Percentiles rank a stretch among this genome's conserved stretches.
phyloP scores from a whole-genome alignment of 2,888 invertebrate genomes.

The Crossocerus cetratus region DNA sequence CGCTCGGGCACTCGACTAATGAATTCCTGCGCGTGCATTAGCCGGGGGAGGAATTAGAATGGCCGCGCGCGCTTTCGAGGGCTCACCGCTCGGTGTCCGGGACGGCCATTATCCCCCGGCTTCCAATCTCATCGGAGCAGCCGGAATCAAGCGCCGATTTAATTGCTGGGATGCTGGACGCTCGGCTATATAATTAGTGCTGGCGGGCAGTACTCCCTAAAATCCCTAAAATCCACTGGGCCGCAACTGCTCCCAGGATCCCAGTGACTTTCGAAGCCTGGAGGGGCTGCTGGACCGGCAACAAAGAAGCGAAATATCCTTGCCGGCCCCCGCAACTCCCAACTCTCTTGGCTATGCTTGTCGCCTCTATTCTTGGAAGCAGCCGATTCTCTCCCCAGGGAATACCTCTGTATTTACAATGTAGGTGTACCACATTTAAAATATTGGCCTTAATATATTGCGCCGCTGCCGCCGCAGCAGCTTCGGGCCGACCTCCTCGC shows the following conservation, averaged over 20 bases:
- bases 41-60: background rate
- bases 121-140: background rate
- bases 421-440: conserved; percentile 71
- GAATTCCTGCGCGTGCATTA: background rate
- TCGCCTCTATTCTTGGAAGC: conserved; percentile 70
- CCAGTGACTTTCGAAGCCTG: background rate
- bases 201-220: too few relatives aligned
- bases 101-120: background rate
- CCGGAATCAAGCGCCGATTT: too few relatives aligned
- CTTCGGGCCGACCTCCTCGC: conserved; percentile 28
- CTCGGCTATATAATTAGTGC: too few relatives aligned
- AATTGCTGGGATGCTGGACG: too few relatives aligned
- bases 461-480: conserved; percentile 34
- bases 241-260: background rate
- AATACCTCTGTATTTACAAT: conserved; percentile 71
- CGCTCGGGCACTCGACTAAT: background rate
- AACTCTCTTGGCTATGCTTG: background rate
- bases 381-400: conserved; percentile 48
- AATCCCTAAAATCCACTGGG: too few relatives aligned
- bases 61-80: background rate
- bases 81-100: too few relatives aligned
- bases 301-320: background rate
- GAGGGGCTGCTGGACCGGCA: background rate
- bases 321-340: background rate
- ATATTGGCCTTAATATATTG: conserved; percentile 72